phyloP scores from a whole-genome alignment of 35 echinoderm and acorn worm genomes.

The Amphiura filiformis region DNA sequence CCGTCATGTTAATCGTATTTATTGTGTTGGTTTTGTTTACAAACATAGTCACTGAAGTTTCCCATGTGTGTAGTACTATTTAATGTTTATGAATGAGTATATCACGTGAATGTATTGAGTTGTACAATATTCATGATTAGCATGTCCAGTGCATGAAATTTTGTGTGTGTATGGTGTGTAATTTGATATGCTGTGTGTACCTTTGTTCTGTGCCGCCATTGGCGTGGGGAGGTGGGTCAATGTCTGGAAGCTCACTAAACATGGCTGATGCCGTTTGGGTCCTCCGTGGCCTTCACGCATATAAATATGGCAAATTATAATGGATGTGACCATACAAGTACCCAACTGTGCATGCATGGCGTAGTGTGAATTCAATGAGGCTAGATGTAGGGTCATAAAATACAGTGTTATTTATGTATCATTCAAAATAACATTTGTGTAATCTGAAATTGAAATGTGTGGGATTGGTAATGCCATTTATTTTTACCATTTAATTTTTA shows the following conservation, averaged over 20 bases:
- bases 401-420: too few relatives aligned
- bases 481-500: background rate
- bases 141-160: too few relatives aligned
- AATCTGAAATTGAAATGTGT: too few relatives aligned
- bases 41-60: too few relatives aligned
- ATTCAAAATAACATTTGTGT: too few relatives aligned
- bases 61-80: background rate
- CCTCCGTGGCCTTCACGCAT: background rate
- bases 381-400: too few relatives aligned
- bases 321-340: background rate
- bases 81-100: background rate
- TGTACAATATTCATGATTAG: background rate
- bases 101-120: background rate
- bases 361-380: too few relatives aligned
- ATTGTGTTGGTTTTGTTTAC: too few relatives aligned
- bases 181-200: background rate
- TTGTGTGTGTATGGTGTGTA: background rate
- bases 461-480: too few relatives aligned
- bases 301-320: conserved; percentile 8
- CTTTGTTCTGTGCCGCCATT: background rate
- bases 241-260: background rate
- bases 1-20: background rate
- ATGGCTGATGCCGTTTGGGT: background rate
- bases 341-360: too few relatives aligned
- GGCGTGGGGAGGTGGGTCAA: background rate